Evolutionary conservation across 2,888 invertebrate genomes (phyloP).

Genomic region (Punctoribates punctum): DNA sequence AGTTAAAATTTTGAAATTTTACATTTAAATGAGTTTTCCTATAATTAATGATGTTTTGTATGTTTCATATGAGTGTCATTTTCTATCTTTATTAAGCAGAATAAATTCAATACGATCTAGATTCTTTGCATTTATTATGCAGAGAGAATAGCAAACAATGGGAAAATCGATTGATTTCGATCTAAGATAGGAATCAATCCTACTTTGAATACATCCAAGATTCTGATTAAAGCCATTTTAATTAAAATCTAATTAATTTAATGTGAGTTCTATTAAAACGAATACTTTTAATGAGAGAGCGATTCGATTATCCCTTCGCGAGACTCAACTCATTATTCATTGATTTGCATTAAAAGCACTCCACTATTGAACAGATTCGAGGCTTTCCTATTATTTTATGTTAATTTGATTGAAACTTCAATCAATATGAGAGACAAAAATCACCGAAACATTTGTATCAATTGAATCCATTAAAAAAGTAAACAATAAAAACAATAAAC

Average conservation of each 20-base stretch:
- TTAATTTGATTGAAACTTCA: constrained; percentile 18
- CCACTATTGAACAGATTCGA: not conserved
- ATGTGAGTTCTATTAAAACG: constrained; percentile 13
- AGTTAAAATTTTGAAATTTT: no score
- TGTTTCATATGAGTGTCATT: no score
- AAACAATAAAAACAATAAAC: not conserved
- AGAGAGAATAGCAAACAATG: no score
- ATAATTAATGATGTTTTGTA: no score
- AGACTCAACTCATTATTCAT: constrained; percentile 30
- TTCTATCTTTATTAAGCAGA: no score
- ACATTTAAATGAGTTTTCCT: no score
- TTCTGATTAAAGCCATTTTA: not conserved
- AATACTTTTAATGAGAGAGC: constrained; percentile 4
- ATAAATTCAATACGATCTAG: no score
- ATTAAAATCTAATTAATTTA: constrained; percentile 37
- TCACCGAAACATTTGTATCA: constrained; percentile 15
- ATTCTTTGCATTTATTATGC: no score
- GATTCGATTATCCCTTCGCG: constrained; percentile 29
- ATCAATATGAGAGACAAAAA: not conserved
- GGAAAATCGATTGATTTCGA: not conserved
- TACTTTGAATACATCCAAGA: not conserved
- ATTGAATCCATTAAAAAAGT: not conserved
- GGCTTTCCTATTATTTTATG: constrained; percentile 20
- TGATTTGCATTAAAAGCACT: constrained; percentile 21
- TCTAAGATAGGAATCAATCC: not conserved